Conservation (phyloP, 2,113 vertebrate genomes). For the Podarcis raffonei region DNA sequence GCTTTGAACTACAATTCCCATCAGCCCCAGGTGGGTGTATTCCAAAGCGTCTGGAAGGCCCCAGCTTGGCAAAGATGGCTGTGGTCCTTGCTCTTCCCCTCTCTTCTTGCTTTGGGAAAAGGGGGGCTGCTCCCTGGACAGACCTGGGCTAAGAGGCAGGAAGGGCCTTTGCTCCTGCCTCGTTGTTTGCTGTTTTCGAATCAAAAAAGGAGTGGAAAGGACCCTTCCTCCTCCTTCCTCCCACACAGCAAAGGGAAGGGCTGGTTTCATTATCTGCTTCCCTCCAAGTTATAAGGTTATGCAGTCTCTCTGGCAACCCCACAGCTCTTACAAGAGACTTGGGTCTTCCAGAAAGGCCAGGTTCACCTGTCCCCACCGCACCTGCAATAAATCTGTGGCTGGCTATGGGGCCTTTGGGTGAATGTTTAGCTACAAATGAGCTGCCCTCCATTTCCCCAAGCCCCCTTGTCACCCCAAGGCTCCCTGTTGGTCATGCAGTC, state of each 20-base stretch:
- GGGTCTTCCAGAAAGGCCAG: background rate
- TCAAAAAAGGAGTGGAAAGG: background rate
- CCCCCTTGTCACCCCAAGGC: too few relatives aligned
- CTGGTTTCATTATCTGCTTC: background rate
- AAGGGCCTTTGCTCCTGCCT: background rate
- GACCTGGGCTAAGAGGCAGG: background rate
- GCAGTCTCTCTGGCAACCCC: background rate
- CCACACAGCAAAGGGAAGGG: background rate
- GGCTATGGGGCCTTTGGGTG: too few relatives aligned
- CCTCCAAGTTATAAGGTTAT: fast-evolving
- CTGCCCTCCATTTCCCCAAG: too few relatives aligned
- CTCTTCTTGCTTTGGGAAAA: background rate
- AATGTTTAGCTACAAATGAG: too few relatives aligned
- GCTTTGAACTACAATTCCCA: too few relatives aligned
- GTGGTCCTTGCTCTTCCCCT: background rate
- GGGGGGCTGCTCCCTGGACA: background rate
- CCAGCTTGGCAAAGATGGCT: too few relatives aligned
- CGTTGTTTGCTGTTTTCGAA: background rate
- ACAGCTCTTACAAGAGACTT: background rate
- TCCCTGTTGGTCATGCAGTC: too few relatives aligned
- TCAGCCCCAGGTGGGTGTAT: too few relatives aligned
- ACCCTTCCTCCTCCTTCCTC: background rate
- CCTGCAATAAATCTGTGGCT: too few relatives aligned
- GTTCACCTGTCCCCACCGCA: background rate
- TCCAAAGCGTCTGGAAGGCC: too few relatives aligned